These are phyloP conservation scores for Gallinago solitaria DNA, from an alignment of 2,797 vertebrate species.

Conservation along the genomic window DNA sequence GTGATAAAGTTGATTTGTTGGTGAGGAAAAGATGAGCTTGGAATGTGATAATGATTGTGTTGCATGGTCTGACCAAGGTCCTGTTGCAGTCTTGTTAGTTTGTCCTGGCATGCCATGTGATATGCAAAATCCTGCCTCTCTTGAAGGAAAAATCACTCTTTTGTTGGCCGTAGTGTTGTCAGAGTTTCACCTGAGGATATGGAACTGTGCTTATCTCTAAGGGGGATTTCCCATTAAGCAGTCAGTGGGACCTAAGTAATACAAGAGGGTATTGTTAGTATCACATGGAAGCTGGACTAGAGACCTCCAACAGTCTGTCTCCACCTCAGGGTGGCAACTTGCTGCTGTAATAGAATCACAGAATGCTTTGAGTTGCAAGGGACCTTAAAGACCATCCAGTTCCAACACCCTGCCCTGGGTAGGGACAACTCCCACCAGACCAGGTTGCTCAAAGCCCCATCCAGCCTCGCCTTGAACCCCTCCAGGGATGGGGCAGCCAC, in stretches of 20 bases:
- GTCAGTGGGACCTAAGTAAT: accelerated
- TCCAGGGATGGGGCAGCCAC: too few relatives aligned
- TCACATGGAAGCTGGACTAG: background rate
- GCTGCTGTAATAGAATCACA: background rate
- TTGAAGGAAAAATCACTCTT: background rate
- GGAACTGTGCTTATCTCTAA: background rate
- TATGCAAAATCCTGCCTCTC: background rate
- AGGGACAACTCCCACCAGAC: too few relatives aligned
- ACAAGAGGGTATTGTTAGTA: background rate
- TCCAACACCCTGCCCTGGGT: too few relatives aligned
- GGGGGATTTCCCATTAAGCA: background rate
- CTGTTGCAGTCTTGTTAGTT: too few relatives aligned
- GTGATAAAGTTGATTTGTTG: background rate
- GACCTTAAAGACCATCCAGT: too few relatives aligned
- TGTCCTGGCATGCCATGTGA: background rate
- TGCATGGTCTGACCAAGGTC: background rate
- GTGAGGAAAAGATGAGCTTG: background rate
- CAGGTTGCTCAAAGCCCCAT: too few relatives aligned
- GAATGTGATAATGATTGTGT: background rate
- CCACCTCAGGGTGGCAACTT: background rate
- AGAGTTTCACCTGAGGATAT: background rate
- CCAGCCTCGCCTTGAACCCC: too few relatives aligned
- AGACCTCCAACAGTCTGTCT: background rate
- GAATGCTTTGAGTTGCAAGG: too few relatives aligned
- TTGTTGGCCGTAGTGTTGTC: background rate